A percentile compares a stretch with the other conserved stretches of the same genome.
phyloP scores from a whole-genome alignment of 2,797 vertebrate species.

The Acomys russatus region DNA sequence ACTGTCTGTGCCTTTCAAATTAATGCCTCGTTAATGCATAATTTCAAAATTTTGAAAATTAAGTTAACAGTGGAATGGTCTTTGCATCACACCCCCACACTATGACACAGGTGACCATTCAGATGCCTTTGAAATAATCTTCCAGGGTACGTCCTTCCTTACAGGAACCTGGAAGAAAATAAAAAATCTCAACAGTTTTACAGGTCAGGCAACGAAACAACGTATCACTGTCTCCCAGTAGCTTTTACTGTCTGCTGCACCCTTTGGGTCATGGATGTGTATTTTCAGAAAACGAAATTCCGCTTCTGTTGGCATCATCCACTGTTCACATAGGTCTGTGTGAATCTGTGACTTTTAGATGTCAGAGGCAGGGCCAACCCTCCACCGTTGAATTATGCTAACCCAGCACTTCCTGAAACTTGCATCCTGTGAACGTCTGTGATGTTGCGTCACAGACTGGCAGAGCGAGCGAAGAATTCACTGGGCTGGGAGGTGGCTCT shows the following conservation, averaged over 20 bases:
- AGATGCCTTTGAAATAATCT: not conserved
- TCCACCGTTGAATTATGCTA: too few species aligned
- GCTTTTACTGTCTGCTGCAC: not conserved
- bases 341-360: not conserved
- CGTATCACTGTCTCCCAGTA: not conserved
- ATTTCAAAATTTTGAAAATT: not conserved
- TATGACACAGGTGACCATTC: not conserved
- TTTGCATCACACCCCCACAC: not conserved
- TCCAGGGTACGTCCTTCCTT: not conserved
- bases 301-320: not conserved
- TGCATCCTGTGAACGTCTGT: too few species aligned
- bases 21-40: rapidly evolving
- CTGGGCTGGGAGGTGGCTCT: not conserved
- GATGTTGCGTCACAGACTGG: too few species aligned
- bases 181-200: not conserved
- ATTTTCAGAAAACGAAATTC: not conserved
- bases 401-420: not conserved
- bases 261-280: not conserved
- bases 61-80: not conserved
- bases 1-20: rapidly evolving
- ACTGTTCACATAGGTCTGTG: not conserved
- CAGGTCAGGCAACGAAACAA: not conserved
- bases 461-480: not conserved
- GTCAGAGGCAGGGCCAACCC: not conserved
- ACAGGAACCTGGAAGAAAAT: not conserved